Conservation (phyloP, 1,140 invertebrate genomes). For the Apis laboriosa region DNA sequence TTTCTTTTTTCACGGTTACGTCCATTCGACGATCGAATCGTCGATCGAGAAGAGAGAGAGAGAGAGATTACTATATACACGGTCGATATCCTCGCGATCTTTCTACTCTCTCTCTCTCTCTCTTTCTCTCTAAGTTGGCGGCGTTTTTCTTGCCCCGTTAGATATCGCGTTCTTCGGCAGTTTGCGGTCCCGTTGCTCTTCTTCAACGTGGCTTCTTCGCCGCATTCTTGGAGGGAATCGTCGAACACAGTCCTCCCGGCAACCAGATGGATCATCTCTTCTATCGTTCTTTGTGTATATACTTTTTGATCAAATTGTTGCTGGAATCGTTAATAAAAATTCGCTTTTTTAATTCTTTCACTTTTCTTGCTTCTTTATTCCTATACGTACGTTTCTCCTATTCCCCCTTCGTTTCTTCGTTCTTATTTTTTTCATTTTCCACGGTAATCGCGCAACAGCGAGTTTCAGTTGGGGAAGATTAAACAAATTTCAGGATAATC, state of each 20-base stretch:
- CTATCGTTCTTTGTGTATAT: too few species aligned
- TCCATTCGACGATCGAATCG: background rate
- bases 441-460: too few species aligned
- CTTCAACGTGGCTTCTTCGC: conserved; percentile 20
- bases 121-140: too few species aligned
- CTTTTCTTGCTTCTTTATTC: background rate
- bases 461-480: background rate
- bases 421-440: background rate
- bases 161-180: conserved; percentile 20
- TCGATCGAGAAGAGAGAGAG: background rate
- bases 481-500: background rate
- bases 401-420: background rate
- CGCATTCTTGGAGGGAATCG: conserved; percentile 5
- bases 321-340: too few species aligned
- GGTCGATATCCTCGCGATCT: background rate
- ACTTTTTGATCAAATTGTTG: too few species aligned
- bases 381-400: background rate
- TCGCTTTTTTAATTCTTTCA: background rate
- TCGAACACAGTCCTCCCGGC: background rate
- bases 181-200: conserved; percentile 7
- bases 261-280: too few species aligned
- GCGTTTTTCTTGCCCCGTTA: conserved; percentile 9
- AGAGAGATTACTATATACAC: background rate
- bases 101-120: background rate
- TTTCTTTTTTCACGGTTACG: background rate